These are phyloP conservation scores for Percopsis omiscomaycus DNA, from an alignment of 2,797 vertebrate genomes.

Conservation along the genomic window DNA sequence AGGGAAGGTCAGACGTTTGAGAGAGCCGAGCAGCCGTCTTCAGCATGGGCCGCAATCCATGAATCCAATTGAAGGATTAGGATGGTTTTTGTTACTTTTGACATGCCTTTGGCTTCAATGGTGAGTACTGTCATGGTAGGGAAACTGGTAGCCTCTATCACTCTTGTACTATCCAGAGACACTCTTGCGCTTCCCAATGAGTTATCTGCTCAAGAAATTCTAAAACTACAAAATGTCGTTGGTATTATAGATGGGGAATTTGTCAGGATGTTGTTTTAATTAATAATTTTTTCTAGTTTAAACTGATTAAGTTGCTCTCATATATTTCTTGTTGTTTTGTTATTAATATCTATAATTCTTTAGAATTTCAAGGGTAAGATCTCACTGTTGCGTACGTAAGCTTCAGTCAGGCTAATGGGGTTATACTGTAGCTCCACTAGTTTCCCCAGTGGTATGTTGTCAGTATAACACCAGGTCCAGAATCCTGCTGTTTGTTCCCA, in stretches of 20 bases:
- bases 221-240: too few relatives aligned
- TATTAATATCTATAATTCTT: neutral
- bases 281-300: neutral
- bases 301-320: neutral
- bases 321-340: neutral
- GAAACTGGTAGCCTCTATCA: conserved; percentile 22
- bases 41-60: conserved; percentile 62
- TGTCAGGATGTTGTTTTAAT: neutral
- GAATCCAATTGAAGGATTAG: conserved; percentile 67
- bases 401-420: neutral
- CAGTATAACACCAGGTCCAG: conserved; percentile 16
- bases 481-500: conserved; percentile 25
- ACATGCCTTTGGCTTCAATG: conserved; percentile 78
- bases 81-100: conserved; percentile 80
- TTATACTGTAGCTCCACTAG: neutral
- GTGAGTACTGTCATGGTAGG: conserved; percentile 68
- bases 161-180: conserved; percentile 1
- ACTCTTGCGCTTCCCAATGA: conserved; percentile 16
- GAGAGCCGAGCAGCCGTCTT: conserved; percentile 60
- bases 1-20: conserved; percentile 42
- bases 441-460: conserved; percentile 5
- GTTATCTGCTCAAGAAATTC: conserved; percentile 6
- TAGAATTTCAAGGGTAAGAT: neutral
- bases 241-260: too few relatives aligned
- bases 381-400: neutral